Conservation (phyloP, 2,888 invertebrate species). For the Thera britannica region DNA sequence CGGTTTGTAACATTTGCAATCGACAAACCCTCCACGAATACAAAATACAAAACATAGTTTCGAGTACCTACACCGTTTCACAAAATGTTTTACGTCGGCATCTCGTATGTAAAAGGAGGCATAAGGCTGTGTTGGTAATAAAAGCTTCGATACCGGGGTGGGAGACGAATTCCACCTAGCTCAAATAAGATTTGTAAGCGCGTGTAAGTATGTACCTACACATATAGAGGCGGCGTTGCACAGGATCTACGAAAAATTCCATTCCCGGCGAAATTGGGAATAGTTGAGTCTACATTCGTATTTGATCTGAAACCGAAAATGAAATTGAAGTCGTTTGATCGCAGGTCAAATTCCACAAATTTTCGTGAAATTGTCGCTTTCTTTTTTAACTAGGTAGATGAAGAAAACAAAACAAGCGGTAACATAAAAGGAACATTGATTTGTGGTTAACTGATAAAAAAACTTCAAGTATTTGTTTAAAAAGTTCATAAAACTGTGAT, state of each 20-base stretch:
- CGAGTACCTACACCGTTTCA: slow-evolving; percentile 13
- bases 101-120: slow-evolving; percentile 28
- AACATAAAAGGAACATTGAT: background rate
- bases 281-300: slow-evolving; percentile 11
- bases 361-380: background rate
- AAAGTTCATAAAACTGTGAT: too few species aligned
- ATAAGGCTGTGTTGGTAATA: slow-evolving; percentile 56
- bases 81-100: slow-evolving; percentile 25
- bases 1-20: background rate
- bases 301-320: slow-evolving; percentile 15
- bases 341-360: slow-evolving; percentile 16
- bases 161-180: slow-evolving; percentile 63
- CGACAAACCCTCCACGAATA: slow-evolving; percentile 1
- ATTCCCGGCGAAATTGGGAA: slow-evolving; percentile 27
- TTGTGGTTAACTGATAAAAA: background rate
- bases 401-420: background rate
- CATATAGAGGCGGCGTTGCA: slow-evolving; percentile 29
- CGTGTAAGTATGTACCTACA: slow-evolving; percentile 47
- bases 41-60: slow-evolving; percentile 25
- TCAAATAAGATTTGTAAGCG: slow-evolving; percentile 74
- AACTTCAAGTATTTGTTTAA: background rate
- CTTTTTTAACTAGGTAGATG: background rate
- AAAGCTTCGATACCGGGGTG: slow-evolving; percentile 61
- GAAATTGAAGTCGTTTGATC: slow-evolving; percentile 21
- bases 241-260: slow-evolving; percentile 51